Evolutionary conservation across 2,113 vertebrate species (phyloP).

Genomic region (Anser cygnoides): DNA sequence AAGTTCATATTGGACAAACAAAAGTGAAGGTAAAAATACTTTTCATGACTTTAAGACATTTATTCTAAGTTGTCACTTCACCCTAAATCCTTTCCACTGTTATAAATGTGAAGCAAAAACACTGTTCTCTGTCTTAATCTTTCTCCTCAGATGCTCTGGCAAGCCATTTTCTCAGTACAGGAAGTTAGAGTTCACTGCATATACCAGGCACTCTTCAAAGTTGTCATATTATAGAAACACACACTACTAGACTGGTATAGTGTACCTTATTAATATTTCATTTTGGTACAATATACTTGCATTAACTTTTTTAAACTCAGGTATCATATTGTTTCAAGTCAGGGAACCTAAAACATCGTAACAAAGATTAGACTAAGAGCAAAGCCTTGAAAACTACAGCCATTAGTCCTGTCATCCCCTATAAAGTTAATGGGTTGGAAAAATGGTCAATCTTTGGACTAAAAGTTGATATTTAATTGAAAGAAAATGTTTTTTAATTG

Average conservation of each 20-base stretch:
- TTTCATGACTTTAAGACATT: conserved; percentile 4
- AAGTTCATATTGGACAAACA: background rate
- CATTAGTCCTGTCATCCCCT: conserved; percentile 69
- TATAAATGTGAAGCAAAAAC: conserved; percentile 53
- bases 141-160: conserved; percentile 45
- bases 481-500: conserved; percentile 76
- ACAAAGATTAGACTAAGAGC: conserved; percentile 69
- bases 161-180: conserved; percentile 43
- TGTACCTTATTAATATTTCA: conserved; percentile 70
- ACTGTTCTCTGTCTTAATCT: conserved; percentile 56
- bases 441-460: conserved; percentile 73
- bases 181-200: conserved; percentile 57
- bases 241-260: conserved; percentile 31
- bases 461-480: conserved; percentile 78
- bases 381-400: conserved; percentile 68
- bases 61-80: conserved; percentile 1
- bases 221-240: conserved; percentile 61
- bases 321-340: conserved; percentile 68
- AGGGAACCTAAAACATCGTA: conserved; percentile 53
- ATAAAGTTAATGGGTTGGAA: conserved; percentile 76
- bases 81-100: conserved; percentile 45
- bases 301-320: conserved; percentile 70
- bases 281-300: conserved; percentile 67
- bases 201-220: conserved; percentile 54
- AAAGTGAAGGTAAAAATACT: background rate